Conservation (phyloP, 2,888 invertebrate genomes). For the Liopterus haemorrhoidalis region DNA sequence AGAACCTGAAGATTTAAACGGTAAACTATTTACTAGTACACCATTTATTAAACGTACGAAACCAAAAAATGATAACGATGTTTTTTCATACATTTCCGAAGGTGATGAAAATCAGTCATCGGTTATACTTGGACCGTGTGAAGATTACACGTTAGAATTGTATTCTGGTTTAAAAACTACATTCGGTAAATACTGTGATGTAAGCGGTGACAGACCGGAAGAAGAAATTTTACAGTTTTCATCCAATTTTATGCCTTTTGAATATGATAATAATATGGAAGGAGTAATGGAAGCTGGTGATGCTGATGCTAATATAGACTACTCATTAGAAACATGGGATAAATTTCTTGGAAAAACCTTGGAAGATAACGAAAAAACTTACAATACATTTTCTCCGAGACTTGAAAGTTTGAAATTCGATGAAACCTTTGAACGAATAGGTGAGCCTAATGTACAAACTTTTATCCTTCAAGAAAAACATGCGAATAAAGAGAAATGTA, state of each 20-base stretch:
- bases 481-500: too few relatives aligned
- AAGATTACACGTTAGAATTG: conserved; percentile 51
- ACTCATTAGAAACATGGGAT: conserved; percentile 46
- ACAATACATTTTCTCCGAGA: conserved; percentile 14
- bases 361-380: conserved; percentile 33
- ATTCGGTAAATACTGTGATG: conserved; percentile 38
- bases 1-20: conserved; percentile 3
- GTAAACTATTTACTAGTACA: conserved; percentile 6
- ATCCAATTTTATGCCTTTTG: conserved; percentile 49
- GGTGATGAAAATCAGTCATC: conserved; percentile 41
- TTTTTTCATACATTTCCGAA: conserved; percentile 17
- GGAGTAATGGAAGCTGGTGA: conserved; percentile 7
- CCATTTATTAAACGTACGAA: conserved; percentile 2
- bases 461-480: too few relatives aligned
- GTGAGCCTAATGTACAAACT: too few relatives aligned
- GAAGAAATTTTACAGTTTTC: conserved; percentile 52
- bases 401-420: conserved; percentile 7
- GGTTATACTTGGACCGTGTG: conserved; percentile 55
- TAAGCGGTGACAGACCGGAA: conserved; percentile 46
- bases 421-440: too few relatives aligned
- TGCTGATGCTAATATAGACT: conserved; percentile 36
- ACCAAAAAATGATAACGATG: background rate
- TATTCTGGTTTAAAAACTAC: conserved; percentile 51
- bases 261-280: conserved; percentile 7
- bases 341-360: conserved; percentile 43